These are phyloP conservation scores for Tigriopus californicus DNA, from an alignment of 2,888 invertebrate species.

Conservation along the genomic window DNA sequence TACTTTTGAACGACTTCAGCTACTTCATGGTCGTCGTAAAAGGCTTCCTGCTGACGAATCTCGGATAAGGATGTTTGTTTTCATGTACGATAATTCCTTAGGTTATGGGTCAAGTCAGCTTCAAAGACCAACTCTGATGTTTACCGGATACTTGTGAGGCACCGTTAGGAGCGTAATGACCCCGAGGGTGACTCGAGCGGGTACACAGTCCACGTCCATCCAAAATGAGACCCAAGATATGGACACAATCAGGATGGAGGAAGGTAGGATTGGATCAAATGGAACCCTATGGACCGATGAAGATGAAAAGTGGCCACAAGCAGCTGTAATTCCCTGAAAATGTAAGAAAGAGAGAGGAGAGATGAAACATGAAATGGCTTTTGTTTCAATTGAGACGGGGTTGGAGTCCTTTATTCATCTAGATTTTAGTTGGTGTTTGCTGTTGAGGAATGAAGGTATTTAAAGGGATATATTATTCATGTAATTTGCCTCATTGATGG, in stretches of 20 bases:
- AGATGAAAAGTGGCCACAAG: conserved; percentile 18
- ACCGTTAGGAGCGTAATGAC: conserved; percentile 25
- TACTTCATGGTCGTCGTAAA: too few relatives aligned
- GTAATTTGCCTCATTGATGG: too few relatives aligned
- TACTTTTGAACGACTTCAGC: too few relatives aligned
- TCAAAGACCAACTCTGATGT: conserved; percentile 13
- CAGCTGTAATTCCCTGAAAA: conserved; percentile 18
- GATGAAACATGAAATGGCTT: too few relatives aligned
- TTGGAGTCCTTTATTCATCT: too few relatives aligned
- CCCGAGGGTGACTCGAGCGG: conserved; percentile 25
- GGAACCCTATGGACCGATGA: conserved; percentile 23
- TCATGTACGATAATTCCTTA: background rate
- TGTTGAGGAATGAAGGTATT: too few relatives aligned
- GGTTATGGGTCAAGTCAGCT: background rate
- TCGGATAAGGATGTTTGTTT: too few relatives aligned
- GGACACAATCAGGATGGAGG: conserved; percentile 25
- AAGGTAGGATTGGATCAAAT: conserved; percentile 24
- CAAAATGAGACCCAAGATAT: conserved; percentile 26
- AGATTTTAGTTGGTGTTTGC: too few relatives aligned
- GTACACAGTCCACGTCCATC: conserved; percentile 25
- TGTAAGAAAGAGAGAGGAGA: background rate
- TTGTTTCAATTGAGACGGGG: too few relatives aligned
- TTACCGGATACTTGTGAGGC: conserved; percentile 22
- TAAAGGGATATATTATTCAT: too few relatives aligned
- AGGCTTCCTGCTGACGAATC: too few relatives aligned